A percentile compares a stretch with the other conserved stretches of the same genome.
These are phyloP conservation scores for Erannis defoliaria DNA, from an alignment of 2,888 invertebrate genomes.

Conservation along the genomic window DNA sequence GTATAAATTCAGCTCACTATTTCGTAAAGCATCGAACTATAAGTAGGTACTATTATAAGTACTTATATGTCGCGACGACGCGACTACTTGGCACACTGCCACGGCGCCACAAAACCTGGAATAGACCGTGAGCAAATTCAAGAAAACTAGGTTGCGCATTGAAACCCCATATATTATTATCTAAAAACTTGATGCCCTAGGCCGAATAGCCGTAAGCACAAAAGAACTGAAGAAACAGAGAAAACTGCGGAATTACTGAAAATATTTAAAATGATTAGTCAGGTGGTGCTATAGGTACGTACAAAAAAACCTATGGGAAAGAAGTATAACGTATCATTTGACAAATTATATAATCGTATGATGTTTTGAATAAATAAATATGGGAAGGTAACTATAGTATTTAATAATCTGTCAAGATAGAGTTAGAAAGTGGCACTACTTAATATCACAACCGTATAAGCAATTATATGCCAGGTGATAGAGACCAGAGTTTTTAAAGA, in stretches of 20 bases:
- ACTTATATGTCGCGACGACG: not conserved
- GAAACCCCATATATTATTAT: not conserved
- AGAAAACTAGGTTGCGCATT: not conserved
- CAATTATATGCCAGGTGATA: too few relatives aligned
- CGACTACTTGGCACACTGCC: not conserved
- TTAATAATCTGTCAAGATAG: too few relatives aligned
- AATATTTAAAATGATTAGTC: too few relatives aligned
- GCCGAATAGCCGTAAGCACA: not conserved
- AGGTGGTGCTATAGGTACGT: too few relatives aligned
- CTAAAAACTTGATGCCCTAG: not conserved
- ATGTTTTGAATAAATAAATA: too few relatives aligned
- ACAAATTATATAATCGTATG: too few relatives aligned
- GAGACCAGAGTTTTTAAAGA: too few relatives aligned
- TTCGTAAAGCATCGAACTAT: not conserved
- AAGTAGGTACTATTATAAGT: not conserved
- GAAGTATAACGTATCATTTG: too few relatives aligned
- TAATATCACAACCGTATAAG: too few relatives aligned
- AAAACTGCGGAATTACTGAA: too few relatives aligned
- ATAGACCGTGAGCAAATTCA: not conserved
- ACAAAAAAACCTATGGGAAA: not conserved
- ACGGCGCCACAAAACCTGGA: not conserved
- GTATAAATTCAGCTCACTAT: not conserved
- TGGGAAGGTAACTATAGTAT: too few relatives aligned
- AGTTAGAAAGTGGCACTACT: too few relatives aligned
- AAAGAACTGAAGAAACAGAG: not conserved